Conservation (phyloP, 2,113 vertebrate genomes). For the Bothrops jararaca region DNA sequence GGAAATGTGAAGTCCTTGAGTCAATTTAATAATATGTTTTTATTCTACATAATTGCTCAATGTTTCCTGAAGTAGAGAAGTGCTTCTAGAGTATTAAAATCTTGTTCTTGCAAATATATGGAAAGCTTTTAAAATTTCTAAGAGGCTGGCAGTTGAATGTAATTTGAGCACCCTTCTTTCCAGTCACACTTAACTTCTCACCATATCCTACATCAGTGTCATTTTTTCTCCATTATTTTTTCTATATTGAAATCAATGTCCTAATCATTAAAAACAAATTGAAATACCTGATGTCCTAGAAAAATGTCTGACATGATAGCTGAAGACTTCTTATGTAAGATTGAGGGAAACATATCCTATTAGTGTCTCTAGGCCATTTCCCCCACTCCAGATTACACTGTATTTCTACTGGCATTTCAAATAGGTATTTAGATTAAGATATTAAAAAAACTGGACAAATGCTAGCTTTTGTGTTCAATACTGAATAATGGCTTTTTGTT, state of each 20-base stretch:
- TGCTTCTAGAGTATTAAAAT: neutral
- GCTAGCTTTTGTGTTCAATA: neutral
- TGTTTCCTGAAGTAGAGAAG: neutral
- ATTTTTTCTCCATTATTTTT: neutral
- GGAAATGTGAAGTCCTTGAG: neutral
- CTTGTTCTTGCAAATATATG: neutral
- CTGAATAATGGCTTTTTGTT: neutral
- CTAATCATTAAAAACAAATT: neutral
- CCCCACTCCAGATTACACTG: neutral
- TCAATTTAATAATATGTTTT: neutral
- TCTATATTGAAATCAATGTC: neutral
- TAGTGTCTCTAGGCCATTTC: neutral
- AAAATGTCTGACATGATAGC: neutral
- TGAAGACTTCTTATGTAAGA: neutral
- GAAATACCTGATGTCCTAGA: neutral
- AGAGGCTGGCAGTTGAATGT: neutral
- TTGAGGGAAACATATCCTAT: neutral
- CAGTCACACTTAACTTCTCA: neutral
- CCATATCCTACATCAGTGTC: neutral
- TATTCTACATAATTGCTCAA: neutral
- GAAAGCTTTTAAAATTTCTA: neutral
- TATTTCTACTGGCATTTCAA: neutral
- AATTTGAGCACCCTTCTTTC: neutral
- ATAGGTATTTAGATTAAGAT: neutral
- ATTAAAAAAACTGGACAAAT: neutral